Evolutionary conservation across 2,797 vertebrate species (phyloP).

Genomic region (Cryptoprocta ferox): DNA sequence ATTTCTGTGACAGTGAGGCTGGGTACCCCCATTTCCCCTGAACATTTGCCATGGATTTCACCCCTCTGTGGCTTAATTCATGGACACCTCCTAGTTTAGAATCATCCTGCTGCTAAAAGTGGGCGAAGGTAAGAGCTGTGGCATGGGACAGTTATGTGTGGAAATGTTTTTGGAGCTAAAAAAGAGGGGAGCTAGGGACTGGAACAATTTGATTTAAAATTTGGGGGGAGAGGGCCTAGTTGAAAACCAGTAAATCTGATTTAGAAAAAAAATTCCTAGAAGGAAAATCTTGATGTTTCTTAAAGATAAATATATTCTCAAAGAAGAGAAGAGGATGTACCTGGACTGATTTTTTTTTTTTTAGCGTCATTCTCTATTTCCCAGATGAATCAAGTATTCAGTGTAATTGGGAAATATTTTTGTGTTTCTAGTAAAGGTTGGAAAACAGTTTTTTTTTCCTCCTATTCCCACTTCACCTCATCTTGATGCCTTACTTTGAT

Average conservation of each 20-base stretch:
- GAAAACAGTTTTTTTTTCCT: background rate
- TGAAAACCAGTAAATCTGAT: conserved; percentile 14
- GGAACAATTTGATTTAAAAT: conserved; percentile 2
- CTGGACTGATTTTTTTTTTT: background rate
- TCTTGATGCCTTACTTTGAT: background rate
- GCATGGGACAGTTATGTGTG: background rate
- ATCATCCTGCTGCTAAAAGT: background rate
- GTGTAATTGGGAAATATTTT: background rate
- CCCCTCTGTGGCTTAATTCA: background rate
- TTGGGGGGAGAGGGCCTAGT: background rate
- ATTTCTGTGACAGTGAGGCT: background rate
- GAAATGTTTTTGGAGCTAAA: background rate
- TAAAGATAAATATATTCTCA: background rate
- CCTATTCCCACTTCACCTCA: background rate
- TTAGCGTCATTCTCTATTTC: background rate
- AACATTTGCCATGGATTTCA: background rate
- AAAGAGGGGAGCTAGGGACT: background rate
- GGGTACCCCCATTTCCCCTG: background rate
- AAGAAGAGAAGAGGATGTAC: background rate
- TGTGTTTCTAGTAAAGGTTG: conserved; percentile 1
- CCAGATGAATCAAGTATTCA: background rate
- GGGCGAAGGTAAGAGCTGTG: background rate
- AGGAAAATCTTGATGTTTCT: conserved; percentile 41
- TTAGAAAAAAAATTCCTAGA: background rate
- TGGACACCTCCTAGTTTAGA: background rate